Evolutionary conservation across 1,140 invertebrate genomes (phyloP), one percentile per base, ranked within the genome.

Genomic region (Drosophila sp.): DNA sequence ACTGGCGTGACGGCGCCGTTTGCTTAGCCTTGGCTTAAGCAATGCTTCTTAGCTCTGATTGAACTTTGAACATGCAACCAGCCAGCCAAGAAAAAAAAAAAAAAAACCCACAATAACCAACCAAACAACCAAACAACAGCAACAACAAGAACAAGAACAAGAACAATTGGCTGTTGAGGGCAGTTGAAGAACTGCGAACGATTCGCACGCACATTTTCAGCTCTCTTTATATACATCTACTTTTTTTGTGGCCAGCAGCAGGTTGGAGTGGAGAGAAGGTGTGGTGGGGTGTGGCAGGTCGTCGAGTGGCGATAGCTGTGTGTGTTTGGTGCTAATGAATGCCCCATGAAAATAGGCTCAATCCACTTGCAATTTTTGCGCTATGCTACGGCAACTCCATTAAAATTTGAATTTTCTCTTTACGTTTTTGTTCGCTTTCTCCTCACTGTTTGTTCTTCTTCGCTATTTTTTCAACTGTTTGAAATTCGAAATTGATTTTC

Each of bases 21-120:
- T 72, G 69, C 69, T 72, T 72, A 72, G 69, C 69, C 69, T 72
- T 72, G 69, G 69, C 62, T 83, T 84, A 77, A 71, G 81, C 82
- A 87, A 81, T 40, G 69, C 81, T 81, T 83, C 80, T 87, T 86
- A 87, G 87, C 84, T 86, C 87, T 86, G 81, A 87, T 86, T 86
- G 81, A 86, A 86, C 81, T 87, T 86, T 87, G 58, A 72, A 72
- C 81, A 86, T 86, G 81, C 81, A 86, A 86, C 54, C 82, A 58
- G 57, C n/a, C 43, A 36, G n/a, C n/a, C n/a, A n/a, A n/a, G n/a
- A n/a, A n/a, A n/a, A n/a, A n/a, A n/a, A n/a, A n/a, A n/a, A n/a
- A n/a, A n/a, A n/a, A n/a, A n/a, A n/a, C n/a, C n/a, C n/a, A n/a
- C n/a, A 62, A 11, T 40, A 43, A 21, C 21, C 76, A 72, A 46